Evolutionary conservation across 2,797 vertebrate species (phyloP), one percentile per base, ranked within the genome.

Genomic region (Perodicticus potto): DNA sequence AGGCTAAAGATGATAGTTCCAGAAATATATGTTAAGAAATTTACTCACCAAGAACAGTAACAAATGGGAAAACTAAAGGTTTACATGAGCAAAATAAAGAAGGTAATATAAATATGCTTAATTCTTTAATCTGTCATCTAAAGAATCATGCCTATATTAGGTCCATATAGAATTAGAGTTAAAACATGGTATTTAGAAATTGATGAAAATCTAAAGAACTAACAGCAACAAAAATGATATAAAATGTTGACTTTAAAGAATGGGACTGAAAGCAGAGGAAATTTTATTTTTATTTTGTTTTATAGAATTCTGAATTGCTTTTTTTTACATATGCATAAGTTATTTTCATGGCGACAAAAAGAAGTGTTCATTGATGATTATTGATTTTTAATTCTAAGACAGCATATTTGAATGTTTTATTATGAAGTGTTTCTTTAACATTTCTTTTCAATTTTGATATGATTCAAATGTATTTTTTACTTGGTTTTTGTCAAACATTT

Each of bases 341-440:
- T 73, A 73, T 84, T 94, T 95, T 93, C 43, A 78, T 22, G 84
- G 22, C 76, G 40, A 7, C 9, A 85, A 91, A 80, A 91, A 57
- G 32, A 81, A 69, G 34, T 61, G 0, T 49, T 59, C 43, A 55
- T 25, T 61, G 11, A 65, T 49, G 1, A 65, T 49, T 59, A 7
- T 57, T 16, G 72, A 8, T 49, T 83, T 84, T 81, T 78, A 69
- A 4, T 25, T 82, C 7, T 88, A 78, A 89, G 12, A 40, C 14
- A 93, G 81, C 84, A 29, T 45, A 73, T 43, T 16, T 40, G 49
- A 6, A 67, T 65, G 4, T 63, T 86, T 93, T 57, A 59, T 81
- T 86, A 45, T 84, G 43, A 86, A 70, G 6, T 49, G 2, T 85
- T 95, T 94, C 32, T 74, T 89, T 63, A 73, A 89, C 73, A 92